Evolutionary conservation across 2,113 vertebrate species (phyloP), one percentile per base, ranked within the genome.

Genomic region (Lucifuga dentata): DNA sequence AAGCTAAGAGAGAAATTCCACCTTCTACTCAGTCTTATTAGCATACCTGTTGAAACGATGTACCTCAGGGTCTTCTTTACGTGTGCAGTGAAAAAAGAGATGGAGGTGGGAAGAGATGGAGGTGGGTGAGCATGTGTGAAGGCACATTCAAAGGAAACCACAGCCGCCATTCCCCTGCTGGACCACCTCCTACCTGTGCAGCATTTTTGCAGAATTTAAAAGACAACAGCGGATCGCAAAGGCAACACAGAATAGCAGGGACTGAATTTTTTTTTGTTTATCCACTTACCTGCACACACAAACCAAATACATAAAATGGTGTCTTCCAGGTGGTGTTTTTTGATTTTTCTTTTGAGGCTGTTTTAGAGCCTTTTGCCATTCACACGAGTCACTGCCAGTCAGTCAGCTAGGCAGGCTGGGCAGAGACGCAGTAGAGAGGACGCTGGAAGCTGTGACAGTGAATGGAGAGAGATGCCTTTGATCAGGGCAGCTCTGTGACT

Each of bases 401-500:
- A 67, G 69, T 50, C 59, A 58, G 65, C 32, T 33, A 24, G 46
- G 20, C 74, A 64, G 48, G 15, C 65, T 39, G 48, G 72, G 49
- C 60, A 70, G 58, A 68, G 33, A 48, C 26, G 75, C 33, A 63
- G 38, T 68, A 71, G 43, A 52, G 59, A 66, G 66, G 74, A 80
- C 10, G 23, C 68, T 52, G 50, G 69, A 57, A 65, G 66, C 59
- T 65, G 58, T 38, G 81, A 85, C 87, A 66, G 53, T 68, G 68
- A 78, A 73, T 81, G 40, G 72, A 64, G 62, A 73, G 81, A 65
- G 77, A 59, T 46, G 46, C 41, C 86, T 89, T 86, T 88, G 87
- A 89, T 89, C 78, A 80, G 40, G 52, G 57, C 73, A 64, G 61
- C 85, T 87, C 70, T 61, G 80, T 67, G 69, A 78, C 81, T 70